Base-by-base conservation (phyloP, 2,797 vertebrate genomes). In the Champsocephalus esox region DNA sequence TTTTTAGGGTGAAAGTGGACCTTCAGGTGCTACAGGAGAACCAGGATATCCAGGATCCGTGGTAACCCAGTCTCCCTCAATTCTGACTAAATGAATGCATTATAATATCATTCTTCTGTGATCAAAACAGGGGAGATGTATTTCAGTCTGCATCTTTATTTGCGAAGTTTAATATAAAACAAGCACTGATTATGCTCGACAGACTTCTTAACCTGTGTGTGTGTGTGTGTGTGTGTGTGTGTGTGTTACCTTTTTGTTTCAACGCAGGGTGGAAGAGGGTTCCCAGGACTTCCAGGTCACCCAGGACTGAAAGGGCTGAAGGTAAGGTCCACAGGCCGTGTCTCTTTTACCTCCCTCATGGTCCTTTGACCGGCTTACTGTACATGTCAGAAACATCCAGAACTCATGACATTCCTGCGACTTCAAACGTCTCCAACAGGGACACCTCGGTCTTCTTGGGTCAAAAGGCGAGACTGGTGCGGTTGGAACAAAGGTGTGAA, bases 271-370 rank as follows among this genome's bases (percentile, higher is more conserved):
- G 88, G 93, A 17, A 94, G 98, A 92, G 98, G 98, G 43, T 99
- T 99, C 84, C 98, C 98, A 70, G 98, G 98, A 83, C 96, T 96
- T 81, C 98, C 98, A 55, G 98, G 98, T 86, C 95, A 94, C 24
- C 95, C 96, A 80, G 98, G 98, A 81, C 88, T 97, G 70, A 99
- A 98, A 87, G 98, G 98, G 74, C 95, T 94, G 73, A 95, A 95
- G 91, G 98, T 99, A 94, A 94, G 95, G 6, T 38, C 95, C 77
- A 0, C 34, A 55, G 34, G 0, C 9, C 3, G 5, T n/a, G n/a
- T 12, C 0, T 2, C 2, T 34, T 9, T 32, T 9, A 41, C 16
- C n/a, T 13, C 10, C 19, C 52, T 41, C 7, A 2, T 19, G 2
- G 8, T 12, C n/a, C 44, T 3, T n/a, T 12, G 32, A 46, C 1